Evolutionary conservation across 2,113 vertebrate species (phyloP), one percentile per base, ranked within the genome.

Genomic region (Vulpes lagopus): DNA sequence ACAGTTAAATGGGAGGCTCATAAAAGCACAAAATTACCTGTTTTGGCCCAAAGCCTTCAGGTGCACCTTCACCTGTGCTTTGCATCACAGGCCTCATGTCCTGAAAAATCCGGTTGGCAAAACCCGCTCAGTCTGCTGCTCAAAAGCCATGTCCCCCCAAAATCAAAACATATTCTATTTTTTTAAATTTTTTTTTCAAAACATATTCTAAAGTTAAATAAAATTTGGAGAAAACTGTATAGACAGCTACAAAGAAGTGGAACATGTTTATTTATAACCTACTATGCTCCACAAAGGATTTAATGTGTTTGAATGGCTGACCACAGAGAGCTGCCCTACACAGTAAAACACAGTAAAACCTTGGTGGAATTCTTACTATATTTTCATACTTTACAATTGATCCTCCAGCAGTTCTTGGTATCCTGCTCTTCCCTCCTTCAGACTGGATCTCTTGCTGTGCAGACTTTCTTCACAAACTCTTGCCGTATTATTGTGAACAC

Each of bases 71-170:
- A 38, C 76, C 93, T 87, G 32, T 4, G 53, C 59, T 71, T 38
- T 62, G 82, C 8, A 5, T 80, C 64, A 57, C 64, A n/a, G 49
- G 76, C 17, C n/a, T 91, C 60, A 8, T 1, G 51, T 67, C 81
- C 86, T n/a, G 84, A 74, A 87, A 94, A 35, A n/a, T 57, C 71
- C 19, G 14, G 43, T 4, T 73, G 84, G 81, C 81, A 89, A 90
- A 62, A 22, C 32, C 59, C 22, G 11, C 65, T 74, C 76, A 30
- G 12, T 38, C 76, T 83, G 91, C 59, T 87, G 65, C 83, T 76
- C 91, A 78, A 96, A 95, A 89, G 38, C 35, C 95, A 53, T 1
- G 7, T 49, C 89, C 67, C 43, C 83, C 74, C 92, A 14, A 91
- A 78, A 95, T 43, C 16, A 64, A 94, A 85, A 93, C 59, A 20